Conservation (phyloP, 2,113 vertebrate genomes). For the Meleagris gallopavo region DNA sequence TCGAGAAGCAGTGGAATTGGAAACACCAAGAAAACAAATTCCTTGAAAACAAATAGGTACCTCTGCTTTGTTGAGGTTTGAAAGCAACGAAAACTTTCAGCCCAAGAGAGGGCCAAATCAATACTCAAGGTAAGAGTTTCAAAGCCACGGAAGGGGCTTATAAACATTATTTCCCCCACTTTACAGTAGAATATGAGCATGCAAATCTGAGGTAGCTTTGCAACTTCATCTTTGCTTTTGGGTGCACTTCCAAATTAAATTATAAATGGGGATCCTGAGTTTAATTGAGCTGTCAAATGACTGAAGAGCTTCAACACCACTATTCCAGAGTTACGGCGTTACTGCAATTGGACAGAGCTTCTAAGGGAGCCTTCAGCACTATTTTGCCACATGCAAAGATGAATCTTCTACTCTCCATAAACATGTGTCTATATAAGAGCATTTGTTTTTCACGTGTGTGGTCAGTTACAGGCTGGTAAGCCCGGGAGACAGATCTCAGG, state of each 20-base stretch:
- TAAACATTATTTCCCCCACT: neutral
- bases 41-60: neutral
- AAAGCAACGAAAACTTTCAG: neutral
- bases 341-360: neutral
- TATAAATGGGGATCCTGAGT: neutral
- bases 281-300: neutral
- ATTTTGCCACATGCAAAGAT: conserved; percentile 23
- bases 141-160: neutral
- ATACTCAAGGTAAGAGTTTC: neutral
- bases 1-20: neutral
- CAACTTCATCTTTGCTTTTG: conserved; percentile 17
- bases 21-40: neutral
- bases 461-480: neutral
- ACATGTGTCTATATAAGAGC: neutral
- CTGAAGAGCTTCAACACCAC: neutral
- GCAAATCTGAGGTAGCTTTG: conserved; percentile 5
- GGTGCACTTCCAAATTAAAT: conserved; percentile 7
- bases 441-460: neutral
- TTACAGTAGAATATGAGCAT: neutral
- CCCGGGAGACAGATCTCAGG: neutral
- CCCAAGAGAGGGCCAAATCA: neutral
- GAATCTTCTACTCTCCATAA: neutral
- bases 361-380: neutral
- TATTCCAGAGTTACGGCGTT: neutral
- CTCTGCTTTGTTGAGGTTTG: neutral